Evolutionary conservation across 2,888 invertebrate genomes (phyloP), one percentile per base, ranked within the genome.

Genomic region (Xestia xanthographa): DNA sequence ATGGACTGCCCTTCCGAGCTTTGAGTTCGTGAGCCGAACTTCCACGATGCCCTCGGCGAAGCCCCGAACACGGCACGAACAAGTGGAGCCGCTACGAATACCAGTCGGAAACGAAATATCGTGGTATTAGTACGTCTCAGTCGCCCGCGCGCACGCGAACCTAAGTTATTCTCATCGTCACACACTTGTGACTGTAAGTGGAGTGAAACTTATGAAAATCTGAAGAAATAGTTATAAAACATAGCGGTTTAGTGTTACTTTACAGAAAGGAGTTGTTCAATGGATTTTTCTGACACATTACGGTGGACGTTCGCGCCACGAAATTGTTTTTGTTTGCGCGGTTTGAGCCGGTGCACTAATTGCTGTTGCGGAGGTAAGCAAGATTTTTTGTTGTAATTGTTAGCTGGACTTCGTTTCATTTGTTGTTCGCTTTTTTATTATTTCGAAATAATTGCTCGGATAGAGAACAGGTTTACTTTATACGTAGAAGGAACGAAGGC

Each of bases 351-450:
- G 93, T 90, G 87, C 91, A 91, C 92, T 94, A 94, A 94, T 94
- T 94, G 93, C 92, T 93, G 93, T 93, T 93, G 93, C 87, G 89
- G 91, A 95, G 95, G 95, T 95, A 93, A 94, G 95, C 90, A 87
- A 92, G 89, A 89, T 91, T 93, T 92, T 94, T 92, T 92, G 91
- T 91, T 86, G 86, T 90, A 84, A 77, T 87, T 86, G 77, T 67
- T 81, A 79, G 72, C 82, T 84, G 86, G 83, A 86, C 72, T 78
- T 83, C 85, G 86, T 79, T 85, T 81, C 71, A 79, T 78, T 74
- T 83, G 77, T 74, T 74, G 75, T 80, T 77, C 70, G 53, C 68
- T 77, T 77, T 83, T 69, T 66, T 79, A 65, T 83, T 77, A 77
- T 80, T 74, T 84, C 12, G 62, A 69, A 86, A 80, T 83, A 62